Base-by-base conservation (phyloP, 2,113 vertebrate species). In the Glareola pratincola region DNA sequence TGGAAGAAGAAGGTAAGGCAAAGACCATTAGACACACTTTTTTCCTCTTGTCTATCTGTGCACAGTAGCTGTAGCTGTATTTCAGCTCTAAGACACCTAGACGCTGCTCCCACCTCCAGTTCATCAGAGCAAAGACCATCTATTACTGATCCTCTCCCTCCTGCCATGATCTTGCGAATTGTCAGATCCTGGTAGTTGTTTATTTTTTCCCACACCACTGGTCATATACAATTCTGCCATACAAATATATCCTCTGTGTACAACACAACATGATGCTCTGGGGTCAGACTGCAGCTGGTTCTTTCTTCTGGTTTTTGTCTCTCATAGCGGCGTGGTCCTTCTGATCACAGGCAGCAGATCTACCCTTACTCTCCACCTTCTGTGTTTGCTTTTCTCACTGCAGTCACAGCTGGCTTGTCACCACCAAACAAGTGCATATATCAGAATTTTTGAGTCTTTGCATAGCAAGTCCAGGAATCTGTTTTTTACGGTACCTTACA, bases 221-320 rank as follows among this genome's bases (percentile, higher is more conserved):
- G 15, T 48, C 39, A 43, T 15, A 13, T 2, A 17, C 23, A 54
- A 6, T n/a, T 51, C n/a, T 67, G 51, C 8, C 34, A 8, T 12
- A 14, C 24, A 22, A 69, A 39, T 4, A 4, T 12, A 2, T 7
- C 2, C 8, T 39, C 54, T 59, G n/a, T 56, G 50, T 41, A 4
- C 29, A 24, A 3, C 16, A 1, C 0, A 2, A 5, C 0, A 1
- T 5, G 54, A 16, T 14, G 26, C 59, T 39, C 47, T 53, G 45
- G 39, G 51, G 60, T 71, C 3, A 27, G 23, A 8, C 26, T 75
- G 47, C 36, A 81, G 41, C 24, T 84, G 18, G 4, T 17, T 81
- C 41, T 16, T 34, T 24, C 71, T 83, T 39, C 82, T 87, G 57
- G 3, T 10, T 68, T 21, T 27, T 88, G 14, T 22, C 24, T 66